Conservation (phyloP, 2,113 vertebrate genomes). For the Cichladusa arquata region DNA sequence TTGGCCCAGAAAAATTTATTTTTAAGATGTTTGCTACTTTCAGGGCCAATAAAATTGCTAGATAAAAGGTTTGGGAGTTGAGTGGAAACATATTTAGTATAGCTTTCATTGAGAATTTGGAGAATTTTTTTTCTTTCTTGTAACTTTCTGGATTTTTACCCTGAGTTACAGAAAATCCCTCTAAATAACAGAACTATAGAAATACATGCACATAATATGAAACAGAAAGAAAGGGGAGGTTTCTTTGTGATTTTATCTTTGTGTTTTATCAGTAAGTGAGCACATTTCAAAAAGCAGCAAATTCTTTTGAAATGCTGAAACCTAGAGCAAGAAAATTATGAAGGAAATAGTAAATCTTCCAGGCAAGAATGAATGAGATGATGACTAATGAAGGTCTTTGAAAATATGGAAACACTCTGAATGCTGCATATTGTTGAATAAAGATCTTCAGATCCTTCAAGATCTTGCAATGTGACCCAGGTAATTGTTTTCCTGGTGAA, state of each 20-base stretch:
- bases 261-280: background rate
- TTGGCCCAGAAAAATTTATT: background rate
- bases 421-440: background rate
- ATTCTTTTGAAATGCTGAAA: background rate
- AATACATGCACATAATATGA: background rate
- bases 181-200: background rate
- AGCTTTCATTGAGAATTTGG: background rate
- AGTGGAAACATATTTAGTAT: background rate
- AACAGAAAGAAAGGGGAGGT: background rate
- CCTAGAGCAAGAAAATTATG: background rate
- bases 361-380: background rate
- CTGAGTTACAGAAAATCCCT: background rate
- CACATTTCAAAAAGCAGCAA: background rate
- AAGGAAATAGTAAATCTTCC: background rate
- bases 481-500: background rate
- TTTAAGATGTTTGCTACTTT: background rate
- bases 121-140: background rate
- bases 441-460: background rate
- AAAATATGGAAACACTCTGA: background rate
- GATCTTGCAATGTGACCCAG: background rate
- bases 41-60: background rate
- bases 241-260: background rate
- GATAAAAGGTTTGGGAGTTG: background rate
- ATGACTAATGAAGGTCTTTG: background rate
- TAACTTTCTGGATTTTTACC: background rate